A percentile compares a stretch with the other conserved stretches of the same genome.
Conservation (phyloP, 37 sponge, comb jelly and placozoan species). For the Oopsacas minuta region DNA sequence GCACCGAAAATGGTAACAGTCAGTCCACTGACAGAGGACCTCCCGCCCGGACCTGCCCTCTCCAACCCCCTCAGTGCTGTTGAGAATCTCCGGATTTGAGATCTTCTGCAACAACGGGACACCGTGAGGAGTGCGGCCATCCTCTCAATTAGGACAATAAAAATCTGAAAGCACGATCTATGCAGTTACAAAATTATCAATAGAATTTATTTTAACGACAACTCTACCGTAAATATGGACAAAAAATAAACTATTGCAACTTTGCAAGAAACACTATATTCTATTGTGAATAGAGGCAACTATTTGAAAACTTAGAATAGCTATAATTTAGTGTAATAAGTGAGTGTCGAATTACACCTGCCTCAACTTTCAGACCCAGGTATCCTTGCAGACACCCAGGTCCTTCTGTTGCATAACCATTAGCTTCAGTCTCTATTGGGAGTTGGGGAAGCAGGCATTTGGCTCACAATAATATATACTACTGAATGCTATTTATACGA, state of each 20-base stretch:
- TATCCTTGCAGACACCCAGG: too few relatives aligned
- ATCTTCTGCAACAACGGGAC: background rate
- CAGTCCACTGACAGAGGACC: constrained; percentile 89
- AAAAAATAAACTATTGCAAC: too few relatives aligned
- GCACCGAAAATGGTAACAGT: constrained; percentile 93
- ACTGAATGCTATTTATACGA: background rate
- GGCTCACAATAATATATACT: background rate
- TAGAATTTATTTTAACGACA: too few relatives aligned
- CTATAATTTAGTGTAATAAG: too few relatives aligned
- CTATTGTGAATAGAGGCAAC: too few relatives aligned
- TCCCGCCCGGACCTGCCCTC: constrained; percentile 61
- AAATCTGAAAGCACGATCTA: too few relatives aligned
- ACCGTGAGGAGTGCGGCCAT: background rate
- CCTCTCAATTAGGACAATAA: too few relatives aligned
- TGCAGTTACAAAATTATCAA: too few relatives aligned
- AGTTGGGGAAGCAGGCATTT: background rate
- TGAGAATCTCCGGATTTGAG: background rate
- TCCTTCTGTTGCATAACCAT: background rate
- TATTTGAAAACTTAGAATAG: too few relatives aligned
- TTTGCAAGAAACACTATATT: too few relatives aligned
- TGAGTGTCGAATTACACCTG: background rate
- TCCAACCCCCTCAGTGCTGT: background rate
- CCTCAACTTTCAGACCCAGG: too few relatives aligned
- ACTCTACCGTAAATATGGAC: too few relatives aligned
- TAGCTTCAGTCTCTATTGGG: background rate